Evolutionary conservation across 2,888 invertebrate species (phyloP).

Genomic region (Sphecodes monilicornis): DNA sequence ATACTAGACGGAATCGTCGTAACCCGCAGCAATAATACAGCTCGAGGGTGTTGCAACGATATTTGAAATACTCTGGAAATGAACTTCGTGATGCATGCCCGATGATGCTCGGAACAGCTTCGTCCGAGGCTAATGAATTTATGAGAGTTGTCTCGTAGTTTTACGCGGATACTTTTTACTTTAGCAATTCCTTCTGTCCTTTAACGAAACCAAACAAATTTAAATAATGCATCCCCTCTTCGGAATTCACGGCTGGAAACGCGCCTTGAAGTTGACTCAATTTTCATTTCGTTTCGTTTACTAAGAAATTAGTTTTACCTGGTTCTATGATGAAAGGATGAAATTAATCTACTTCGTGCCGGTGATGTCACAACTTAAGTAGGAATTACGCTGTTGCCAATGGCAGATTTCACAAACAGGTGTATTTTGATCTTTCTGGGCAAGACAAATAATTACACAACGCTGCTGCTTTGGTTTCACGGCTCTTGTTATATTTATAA

Average conservation of each 20-base stretch:
- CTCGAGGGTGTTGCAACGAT: constrained; percentile 25
- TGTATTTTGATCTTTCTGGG: not conserved
- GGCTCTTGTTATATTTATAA: not conserved
- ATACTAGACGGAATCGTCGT: constrained; percentile 37
- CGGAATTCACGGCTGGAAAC: not conserved
- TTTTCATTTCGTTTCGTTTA: constrained; percentile 14
- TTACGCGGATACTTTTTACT: constrained; percentile 8
- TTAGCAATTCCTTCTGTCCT: not conserved
- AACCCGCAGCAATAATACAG: constrained; percentile 38
- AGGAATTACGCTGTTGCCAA: not conserved
- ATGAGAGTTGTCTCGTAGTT: constrained; percentile 14
- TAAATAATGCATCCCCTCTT: constrained; percentile 4
- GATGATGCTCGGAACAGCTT: constrained; percentile 7
- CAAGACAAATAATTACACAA: not conserved
- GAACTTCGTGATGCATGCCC: constrained; percentile 17
- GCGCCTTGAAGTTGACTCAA: not conserved
- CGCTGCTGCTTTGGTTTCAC: not conserved
- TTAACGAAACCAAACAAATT: constrained; percentile 9
- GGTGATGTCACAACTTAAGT: not conserved
- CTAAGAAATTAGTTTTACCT: not conserved
- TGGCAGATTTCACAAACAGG: not conserved
- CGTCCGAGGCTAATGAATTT: constrained; percentile 27
- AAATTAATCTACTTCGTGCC: not conserved
- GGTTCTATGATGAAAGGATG: not conserved
- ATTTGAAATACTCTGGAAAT: constrained; percentile 25